Conservation (phyloP, 2,888 invertebrate genomes). For the Drosophila mercatorum region DNA sequence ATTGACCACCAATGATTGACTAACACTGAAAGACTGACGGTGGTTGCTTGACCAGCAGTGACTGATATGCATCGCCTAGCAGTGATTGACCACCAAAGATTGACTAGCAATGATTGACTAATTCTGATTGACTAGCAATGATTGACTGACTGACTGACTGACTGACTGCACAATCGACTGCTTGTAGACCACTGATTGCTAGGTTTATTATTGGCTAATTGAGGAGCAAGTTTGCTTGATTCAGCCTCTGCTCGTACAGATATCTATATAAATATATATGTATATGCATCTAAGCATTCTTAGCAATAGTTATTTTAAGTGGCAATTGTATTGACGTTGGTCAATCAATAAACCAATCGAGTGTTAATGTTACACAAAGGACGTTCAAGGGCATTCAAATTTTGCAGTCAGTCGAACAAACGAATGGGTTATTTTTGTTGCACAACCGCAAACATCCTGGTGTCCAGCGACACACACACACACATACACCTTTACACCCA, state of each 20-base stretch:
- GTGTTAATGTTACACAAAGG: conserved; percentile 28
- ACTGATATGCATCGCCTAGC: too few relatives aligned
- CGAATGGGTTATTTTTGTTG: conserved; percentile 52
- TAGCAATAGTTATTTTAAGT: background rate
- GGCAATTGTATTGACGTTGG: background rate
- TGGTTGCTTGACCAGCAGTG: too few relatives aligned
- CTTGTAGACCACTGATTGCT: background rate
- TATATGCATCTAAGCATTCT: too few relatives aligned
- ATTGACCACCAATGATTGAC: too few relatives aligned
- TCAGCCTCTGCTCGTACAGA: background rate
- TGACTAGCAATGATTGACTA: too few relatives aligned
- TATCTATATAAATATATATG: background rate
- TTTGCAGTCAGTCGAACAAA: conserved; percentile 52
- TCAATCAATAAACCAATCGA: conserved; percentile 37
- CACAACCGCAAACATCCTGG: conserved; percentile 67
- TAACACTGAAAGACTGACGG: too few relatives aligned
- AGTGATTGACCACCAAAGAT: too few relatives aligned
- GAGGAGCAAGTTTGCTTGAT: background rate
- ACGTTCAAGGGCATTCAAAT: conserved; percentile 49
- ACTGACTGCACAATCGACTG: background rate
- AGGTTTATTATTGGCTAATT: background rate
- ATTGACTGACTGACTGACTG: background rate
- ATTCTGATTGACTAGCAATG: too few relatives aligned
- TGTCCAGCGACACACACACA: conserved; percentile 3
- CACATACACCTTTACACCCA: conserved; percentile 5